A percentile compares a stretch with the other conserved stretches of the same genome.
Evolutionary conservation across 2,888 invertebrate species (phyloP).

Genomic region (Saturnia japonica): DNA sequence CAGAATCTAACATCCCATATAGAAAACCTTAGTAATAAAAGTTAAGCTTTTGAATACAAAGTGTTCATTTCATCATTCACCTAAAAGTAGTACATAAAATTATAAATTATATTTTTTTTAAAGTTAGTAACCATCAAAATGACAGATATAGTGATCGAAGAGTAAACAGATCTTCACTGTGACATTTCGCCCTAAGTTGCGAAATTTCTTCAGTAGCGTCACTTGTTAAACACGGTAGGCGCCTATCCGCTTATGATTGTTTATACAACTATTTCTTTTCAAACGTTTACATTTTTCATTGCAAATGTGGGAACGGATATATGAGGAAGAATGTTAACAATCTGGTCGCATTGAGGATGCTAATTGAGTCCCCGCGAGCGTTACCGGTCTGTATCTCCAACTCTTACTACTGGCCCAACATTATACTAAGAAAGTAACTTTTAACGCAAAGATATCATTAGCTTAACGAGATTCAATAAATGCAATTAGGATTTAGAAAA

Average conservation of each 20-base stretch:
- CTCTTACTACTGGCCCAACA: slow-evolving; percentile 30
- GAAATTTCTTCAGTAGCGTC: slow-evolving; percentile 44
- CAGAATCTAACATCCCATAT: no score
- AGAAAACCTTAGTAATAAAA: no score
- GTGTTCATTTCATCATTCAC: no score
- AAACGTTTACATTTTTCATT: slow-evolving; percentile 43
- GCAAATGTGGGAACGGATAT: slow-evolving; percentile 56
- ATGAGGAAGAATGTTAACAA: slow-evolving; percentile 63
- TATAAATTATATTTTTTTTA: no score
- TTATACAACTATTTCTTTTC: slow-evolving; percentile 43
- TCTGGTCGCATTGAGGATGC: slow-evolving; percentile 62
- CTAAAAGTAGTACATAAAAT: no score
- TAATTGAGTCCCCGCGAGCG: slow-evolving; percentile 63
- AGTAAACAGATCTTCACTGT: slow-evolving; percentile 8
- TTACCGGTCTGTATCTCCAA: slow-evolving; percentile 52
- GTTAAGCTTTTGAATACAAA: no score
- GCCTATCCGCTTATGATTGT: slow-evolving; percentile 36
- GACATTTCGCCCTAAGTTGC: slow-evolving; percentile 38
- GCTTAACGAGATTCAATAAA: background rate
- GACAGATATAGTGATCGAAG: background rate
- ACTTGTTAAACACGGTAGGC: slow-evolving; percentile 37
- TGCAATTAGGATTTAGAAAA: background rate
- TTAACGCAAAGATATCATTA: background rate
- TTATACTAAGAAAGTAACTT: background rate
- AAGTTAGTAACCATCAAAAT: background rate